These are phyloP conservation scores for Brenthis daphne DNA, from an alignment of 2,888 invertebrate species.

Conservation along the genomic window DNA sequence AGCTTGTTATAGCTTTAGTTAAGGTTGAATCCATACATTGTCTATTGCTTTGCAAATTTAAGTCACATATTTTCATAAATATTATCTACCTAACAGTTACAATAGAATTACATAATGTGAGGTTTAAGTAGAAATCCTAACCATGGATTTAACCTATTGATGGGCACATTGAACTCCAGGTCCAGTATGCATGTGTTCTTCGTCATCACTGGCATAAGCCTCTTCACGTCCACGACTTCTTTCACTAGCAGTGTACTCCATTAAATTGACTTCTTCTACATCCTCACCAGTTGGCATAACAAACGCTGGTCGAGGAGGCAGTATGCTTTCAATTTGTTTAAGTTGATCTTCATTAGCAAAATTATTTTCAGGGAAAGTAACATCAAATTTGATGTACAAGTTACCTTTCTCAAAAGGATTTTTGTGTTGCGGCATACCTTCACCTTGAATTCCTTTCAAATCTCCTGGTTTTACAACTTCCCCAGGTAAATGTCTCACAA, in stretches of 20 bases:
- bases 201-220: constrained; percentile 87
- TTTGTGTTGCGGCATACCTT: constrained; percentile 95
- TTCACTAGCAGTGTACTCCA: constrained; percentile 86
- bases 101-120: constrained; percentile 69
- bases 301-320: constrained; percentile 88
- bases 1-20: too few relatives aligned
- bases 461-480: constrained; percentile 92
- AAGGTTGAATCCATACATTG: constrained; percentile 3
- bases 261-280: constrained; percentile 93
- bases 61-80: constrained; percentile 54
- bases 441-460: constrained; percentile 89
- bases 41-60: constrained; percentile 27
- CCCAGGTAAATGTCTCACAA: constrained; percentile 90
- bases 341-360: constrained; percentile 87
- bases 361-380: constrained; percentile 91
- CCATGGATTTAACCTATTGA: constrained; percentile 82
- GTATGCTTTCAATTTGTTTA: constrained; percentile 86
- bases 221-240: constrained; percentile 82
- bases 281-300: constrained; percentile 89
- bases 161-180: constrained; percentile 90
- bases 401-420: constrained; percentile 94
- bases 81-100: constrained; percentile 64
- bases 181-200: constrained; percentile 80
- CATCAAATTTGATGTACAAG: constrained; percentile 92
- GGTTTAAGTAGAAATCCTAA: constrained; percentile 68